These are phyloP conservation scores for Drosophila kokeensis DNA, from an alignment of 2,888 invertebrate genomes.

Conservation along the genomic window DNA sequence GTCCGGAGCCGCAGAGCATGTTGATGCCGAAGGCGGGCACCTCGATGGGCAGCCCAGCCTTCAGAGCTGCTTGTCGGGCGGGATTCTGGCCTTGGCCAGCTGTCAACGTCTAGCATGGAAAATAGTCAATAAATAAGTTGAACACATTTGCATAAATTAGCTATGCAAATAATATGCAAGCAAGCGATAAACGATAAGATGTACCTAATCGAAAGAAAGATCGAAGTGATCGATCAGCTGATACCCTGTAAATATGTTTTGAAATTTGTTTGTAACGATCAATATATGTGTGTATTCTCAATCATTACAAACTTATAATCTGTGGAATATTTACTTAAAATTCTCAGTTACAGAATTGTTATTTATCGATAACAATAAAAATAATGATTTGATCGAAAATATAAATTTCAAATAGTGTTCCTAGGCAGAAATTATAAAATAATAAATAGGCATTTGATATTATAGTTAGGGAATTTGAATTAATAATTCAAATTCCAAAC, in stretches of 20 bases:
- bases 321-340: no score
- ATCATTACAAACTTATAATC: no score
- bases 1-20: slow-evolving; percentile 93
- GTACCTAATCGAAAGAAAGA: not conserved
- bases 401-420: not conserved
- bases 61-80: slow-evolving; percentile 91
- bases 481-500: no score
- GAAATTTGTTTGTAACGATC: fast-evolving
- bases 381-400: not conserved
- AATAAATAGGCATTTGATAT: no score
- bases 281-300: no score
- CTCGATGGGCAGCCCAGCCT: slow-evolving; percentile 89
- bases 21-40: slow-evolving; percentile 90
- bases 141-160: slow-evolving; percentile 47
- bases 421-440: no score
- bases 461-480: no score
- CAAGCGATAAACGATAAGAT: not conserved
- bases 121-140: slow-evolving; percentile 2
- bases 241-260: not conserved
- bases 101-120: slow-evolving; percentile 86
- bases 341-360: no score
- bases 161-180: slow-evolving; percentile 22
- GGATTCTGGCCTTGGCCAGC: slow-evolving; percentile 93
- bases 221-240: not conserved
- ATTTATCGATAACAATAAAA: not conserved